Evolutionary conservation across 2,888 invertebrate genomes (phyloP), one percentile per base, ranked within the genome.

Genomic region (Stomorhina lunata): DNA sequence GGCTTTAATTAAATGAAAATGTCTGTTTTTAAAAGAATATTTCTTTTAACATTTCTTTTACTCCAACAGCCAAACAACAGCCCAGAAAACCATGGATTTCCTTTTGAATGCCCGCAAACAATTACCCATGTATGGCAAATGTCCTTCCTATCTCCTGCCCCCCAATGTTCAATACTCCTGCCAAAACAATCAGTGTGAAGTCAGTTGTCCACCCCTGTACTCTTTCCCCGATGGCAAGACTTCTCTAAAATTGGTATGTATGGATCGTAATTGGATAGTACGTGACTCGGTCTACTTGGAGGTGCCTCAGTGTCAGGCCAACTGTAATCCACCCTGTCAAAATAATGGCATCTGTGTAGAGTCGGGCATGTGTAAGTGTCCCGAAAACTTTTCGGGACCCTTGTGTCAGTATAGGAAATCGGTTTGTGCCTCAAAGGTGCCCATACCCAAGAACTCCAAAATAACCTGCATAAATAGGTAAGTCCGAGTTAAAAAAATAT

Each of bases 311-410:
- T 95, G 95, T 86, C 92, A 93, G 91, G 97, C 95, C 0, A 92
- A 93, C 84, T 97, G 97, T 88, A 89, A 93, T 20, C 95, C 95
- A 0, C 92, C 93, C 0, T 98, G 97, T 89, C 92, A 94, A 88
- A 96, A 97, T 90, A 95, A 94, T 69, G 97, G 97, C 0, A 94
- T 95, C 63, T 98, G 97, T 87, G 89, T 95, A 2, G 93, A 93
- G 27, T 95, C 95, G 0, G 95, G 96, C 88, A 92, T 94, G 0
- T 98, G 97, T 87, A 91, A 93, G 45, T 98, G 97, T 86, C 93
- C 95, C 0, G 93, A 94, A 59, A 94, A 94, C 87, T 96, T 92
- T 90, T 93, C 93, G 50, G 96, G 96, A 3, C 93, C 93, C 0
- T 93, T 93, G 86, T 97, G 97, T 88, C 95, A 96, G 91, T 93